phyloP scores from a whole-genome alignment of 30 jellyfish, hydroid and myxozoan species.

The Rhopilema esculentum region DNA sequence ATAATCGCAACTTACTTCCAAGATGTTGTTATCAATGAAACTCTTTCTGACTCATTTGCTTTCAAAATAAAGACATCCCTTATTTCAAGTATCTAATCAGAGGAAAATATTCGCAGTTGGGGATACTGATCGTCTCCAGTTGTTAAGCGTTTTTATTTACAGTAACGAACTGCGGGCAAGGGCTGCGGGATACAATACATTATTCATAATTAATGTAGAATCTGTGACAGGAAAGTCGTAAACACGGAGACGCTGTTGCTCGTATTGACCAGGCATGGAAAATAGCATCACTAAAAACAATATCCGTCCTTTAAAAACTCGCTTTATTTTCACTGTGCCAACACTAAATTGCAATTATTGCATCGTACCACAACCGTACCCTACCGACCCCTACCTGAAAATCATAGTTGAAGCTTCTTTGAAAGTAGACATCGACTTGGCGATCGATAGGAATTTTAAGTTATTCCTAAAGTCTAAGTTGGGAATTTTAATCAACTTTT shows the following conservation, averaged over 20 bases:
- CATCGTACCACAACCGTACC: no score
- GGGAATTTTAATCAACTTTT: no score
- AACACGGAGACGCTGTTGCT: not conserved
- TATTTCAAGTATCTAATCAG: not conserved
- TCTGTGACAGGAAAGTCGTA: not conserved
- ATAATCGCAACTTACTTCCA: no score
- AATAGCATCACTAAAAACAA: not conserved
- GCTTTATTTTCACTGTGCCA: no score
- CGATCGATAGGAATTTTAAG: no score
- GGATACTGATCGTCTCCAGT: not conserved
- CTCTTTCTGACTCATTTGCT: not conserved
- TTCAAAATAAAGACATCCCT: not conserved
- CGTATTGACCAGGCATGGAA: not conserved
- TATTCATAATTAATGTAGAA: not conserved
- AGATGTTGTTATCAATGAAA: not conserved
- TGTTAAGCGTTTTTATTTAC: not conserved
- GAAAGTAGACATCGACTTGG: no score
- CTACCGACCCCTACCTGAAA: no score
- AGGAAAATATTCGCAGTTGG: not conserved
- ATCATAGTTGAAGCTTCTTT: no score
- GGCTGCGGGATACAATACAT: not conserved
- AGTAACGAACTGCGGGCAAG: not conserved
- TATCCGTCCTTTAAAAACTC: not conserved
- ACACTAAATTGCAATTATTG: no score
- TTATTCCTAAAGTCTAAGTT: no score